Conservation (phyloP, 2,113 vertebrate genomes). For the Edolisoma coerulescens region DNA sequence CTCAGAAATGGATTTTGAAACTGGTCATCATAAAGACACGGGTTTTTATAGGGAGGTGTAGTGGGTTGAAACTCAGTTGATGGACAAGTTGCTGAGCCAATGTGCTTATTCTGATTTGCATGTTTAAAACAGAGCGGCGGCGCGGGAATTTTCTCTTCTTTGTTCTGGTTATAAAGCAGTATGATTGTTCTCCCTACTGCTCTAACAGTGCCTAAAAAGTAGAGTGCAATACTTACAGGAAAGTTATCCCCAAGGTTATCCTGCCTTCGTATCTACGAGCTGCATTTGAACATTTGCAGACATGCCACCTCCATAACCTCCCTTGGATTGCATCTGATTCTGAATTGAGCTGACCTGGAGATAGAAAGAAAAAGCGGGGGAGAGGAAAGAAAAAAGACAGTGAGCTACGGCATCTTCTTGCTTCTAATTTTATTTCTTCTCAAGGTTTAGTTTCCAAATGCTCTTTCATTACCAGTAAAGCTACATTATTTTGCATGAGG, state of each 20-base stretch:
- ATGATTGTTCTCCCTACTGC: background rate
- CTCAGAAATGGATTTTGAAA: background rate
- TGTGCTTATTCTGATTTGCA: too few species aligned
- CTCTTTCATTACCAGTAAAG: background rate
- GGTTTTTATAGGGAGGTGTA: background rate
- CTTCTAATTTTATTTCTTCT: background rate
- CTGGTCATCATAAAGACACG: background rate
- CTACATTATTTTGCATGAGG: background rate
- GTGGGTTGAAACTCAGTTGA: too few species aligned
- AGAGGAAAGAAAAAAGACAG: background rate
- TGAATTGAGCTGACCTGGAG: slow-evolving; percentile 86
- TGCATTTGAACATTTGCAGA: slow-evolving; percentile 82
- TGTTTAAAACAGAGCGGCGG: too few species aligned
- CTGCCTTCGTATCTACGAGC: slow-evolving; percentile 86
- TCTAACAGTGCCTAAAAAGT: background rate
- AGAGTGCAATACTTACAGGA: slow-evolving; percentile 46
- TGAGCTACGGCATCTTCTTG: background rate
- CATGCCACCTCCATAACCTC: slow-evolving; percentile 81
- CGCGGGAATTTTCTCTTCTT: too few species aligned
- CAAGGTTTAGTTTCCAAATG: background rate
- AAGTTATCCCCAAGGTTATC: slow-evolving; percentile 68
- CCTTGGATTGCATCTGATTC: slow-evolving; percentile 91
- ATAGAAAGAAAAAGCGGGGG: background rate
- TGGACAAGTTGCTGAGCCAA: too few species aligned
- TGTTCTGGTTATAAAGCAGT: background rate